These are phyloP conservation scores for Apis dorsata DNA, from an alignment of 1,140 invertebrate species.

Conservation along the genomic window DNA sequence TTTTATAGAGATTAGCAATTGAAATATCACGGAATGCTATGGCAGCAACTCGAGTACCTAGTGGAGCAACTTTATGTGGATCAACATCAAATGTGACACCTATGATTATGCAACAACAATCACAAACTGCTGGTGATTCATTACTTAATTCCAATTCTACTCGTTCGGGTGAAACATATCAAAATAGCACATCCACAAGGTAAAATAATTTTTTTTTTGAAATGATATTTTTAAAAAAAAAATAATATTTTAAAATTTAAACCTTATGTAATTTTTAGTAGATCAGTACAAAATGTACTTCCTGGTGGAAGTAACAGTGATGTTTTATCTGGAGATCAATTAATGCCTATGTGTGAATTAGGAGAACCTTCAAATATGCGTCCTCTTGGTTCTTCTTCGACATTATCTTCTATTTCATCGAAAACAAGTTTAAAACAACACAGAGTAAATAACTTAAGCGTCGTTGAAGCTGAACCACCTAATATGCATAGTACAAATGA, in stretches of 20 bases:
- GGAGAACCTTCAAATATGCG: conserved; percentile 65
- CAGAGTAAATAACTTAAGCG: conserved; percentile 52
- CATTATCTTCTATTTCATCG: conserved; percentile 63
- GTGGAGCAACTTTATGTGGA: conserved; percentile 50
- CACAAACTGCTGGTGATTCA: conserved; percentile 62
- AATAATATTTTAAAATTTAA: neutral
- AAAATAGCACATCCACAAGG: conserved; percentile 65
- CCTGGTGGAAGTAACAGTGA: conserved; percentile 49
- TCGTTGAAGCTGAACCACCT: conserved; percentile 50
- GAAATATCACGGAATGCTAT: conserved; percentile 87
- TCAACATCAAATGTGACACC: conserved; percentile 56
- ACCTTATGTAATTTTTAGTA: conserved; percentile 26
- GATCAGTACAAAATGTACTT: conserved; percentile 66
- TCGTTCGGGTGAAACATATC: conserved; percentile 67
- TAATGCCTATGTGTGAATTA: conserved; percentile 68
- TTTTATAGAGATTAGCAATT: conserved; percentile 83
- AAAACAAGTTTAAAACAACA: conserved; percentile 65
- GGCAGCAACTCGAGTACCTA: conserved; percentile 76
- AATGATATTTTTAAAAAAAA: neutral
- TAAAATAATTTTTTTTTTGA: conserved; percentile 24
- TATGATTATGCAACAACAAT: conserved; percentile 54
- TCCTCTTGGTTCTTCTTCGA: conserved; percentile 65
- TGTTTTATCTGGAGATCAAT: conserved; percentile 52
- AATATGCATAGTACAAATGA: conserved; percentile 52
- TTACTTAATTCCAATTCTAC: conserved; percentile 54